phyloP scores from a whole-genome alignment of 2,113 vertebrate genomes.

The Astur gentilis region DNA sequence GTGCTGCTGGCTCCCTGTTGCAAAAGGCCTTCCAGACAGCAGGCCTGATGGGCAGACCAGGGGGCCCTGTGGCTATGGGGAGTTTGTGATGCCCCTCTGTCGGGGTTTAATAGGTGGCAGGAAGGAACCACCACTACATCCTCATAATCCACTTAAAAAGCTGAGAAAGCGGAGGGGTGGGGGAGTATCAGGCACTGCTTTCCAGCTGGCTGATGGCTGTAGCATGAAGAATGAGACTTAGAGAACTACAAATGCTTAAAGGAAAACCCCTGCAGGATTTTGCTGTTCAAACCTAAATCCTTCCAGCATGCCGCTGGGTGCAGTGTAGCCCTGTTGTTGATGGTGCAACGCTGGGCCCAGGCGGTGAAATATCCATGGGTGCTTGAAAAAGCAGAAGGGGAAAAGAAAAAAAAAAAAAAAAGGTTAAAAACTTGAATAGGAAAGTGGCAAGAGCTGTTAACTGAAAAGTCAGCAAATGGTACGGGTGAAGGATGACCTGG shows the following conservation, averaged over 20 bases:
- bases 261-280: neutral
- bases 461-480: neutral
- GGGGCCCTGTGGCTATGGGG: neutral
- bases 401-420: neutral
- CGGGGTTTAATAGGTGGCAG: neutral
- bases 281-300: neutral
- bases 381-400: neutral
- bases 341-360: fast-evolving
- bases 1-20: neutral
- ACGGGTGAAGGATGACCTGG: neutral
- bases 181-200: neutral
- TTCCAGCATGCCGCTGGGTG: neutral
- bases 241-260: neutral
- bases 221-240: neutral
- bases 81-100: neutral
- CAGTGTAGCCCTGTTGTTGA: neutral
- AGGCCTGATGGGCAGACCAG: fast-evolving
- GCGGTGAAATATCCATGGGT: neutral
- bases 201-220: neutral
- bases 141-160: neutral
- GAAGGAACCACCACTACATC: neutral
- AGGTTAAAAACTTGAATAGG: neutral
- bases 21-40: neutral
- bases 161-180: neutral
- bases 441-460: neutral